A percentile compares a stretch with the other conserved stretches of the same genome.
Evolutionary conservation across 2,113 vertebrate genomes (phyloP).

Genomic region (Otus sunia): DNA sequence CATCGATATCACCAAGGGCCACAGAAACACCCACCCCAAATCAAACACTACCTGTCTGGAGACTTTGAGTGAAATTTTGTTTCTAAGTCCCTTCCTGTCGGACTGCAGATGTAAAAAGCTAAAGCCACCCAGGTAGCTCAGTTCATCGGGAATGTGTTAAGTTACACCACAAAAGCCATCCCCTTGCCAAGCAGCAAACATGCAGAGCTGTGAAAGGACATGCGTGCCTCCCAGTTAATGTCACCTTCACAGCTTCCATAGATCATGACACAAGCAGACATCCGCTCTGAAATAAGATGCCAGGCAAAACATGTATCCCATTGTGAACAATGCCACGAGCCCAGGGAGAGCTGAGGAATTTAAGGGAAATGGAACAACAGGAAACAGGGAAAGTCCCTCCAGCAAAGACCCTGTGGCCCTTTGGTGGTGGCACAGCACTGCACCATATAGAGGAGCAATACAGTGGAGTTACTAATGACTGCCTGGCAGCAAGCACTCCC

Average conservation of each 20-base stretch:
- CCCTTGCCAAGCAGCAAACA: conserved; percentile 1
- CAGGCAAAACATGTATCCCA: not conserved
- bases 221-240: conserved; percentile 29
- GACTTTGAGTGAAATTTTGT: not conserved
- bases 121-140: not conserved
- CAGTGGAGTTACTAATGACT: not conserved
- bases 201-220: not conserved
- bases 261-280: conserved; percentile 11
- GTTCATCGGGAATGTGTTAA: not conserved
- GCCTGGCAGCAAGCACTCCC: not conserved
- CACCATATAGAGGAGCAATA: not conserved
- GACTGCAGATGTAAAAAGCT: not conserved
- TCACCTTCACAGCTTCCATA: conserved; percentile 51
- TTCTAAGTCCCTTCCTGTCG: not conserved
- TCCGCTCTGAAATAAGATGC: not conserved
- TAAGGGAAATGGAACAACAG: not conserved
- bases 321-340: not conserved
- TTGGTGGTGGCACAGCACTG: not conserved
- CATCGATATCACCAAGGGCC: not conserved
- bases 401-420: not conserved
- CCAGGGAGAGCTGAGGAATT: not conserved
- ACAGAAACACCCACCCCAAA: not conserved
- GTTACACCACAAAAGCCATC: not conserved
- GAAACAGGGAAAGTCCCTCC: not conserved
- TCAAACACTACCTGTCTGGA: not conserved